Evolutionary conservation across 2,888 invertebrate genomes (phyloP), one percentile per base, ranked within the genome.

Genomic region (Luperina testacea): DNA sequence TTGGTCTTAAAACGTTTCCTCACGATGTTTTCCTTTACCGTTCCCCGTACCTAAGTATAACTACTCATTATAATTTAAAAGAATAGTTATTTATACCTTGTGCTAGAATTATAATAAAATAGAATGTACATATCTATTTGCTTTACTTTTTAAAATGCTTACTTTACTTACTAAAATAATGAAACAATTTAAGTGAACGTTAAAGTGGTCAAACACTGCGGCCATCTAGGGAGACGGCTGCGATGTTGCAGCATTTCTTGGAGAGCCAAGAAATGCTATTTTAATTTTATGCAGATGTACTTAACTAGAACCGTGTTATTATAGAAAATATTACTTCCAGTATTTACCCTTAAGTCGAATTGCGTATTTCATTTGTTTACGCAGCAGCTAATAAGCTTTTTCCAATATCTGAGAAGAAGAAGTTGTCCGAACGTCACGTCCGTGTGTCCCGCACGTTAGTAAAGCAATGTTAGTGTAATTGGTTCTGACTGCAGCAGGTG

Each of bases 401-500:
- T 15, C n/a, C 20, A 73, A 51, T n/a, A 45, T 27, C 0, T 45
- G 24, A 51, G 7, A 51, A 27, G 2, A 63, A 24, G 0, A 59
- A 20, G 75, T 65, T 80, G 8, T 20, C 8, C n/a, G 15, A 93
- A 57, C 76, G 17, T 11, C 8, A 51, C 15, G 57, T 13, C 88
- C 65, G 89, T 92, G 78, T 90, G 85, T 90, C 84, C 78, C 85
- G n/a, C 81, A 45, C 77, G 82, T 87, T 87, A 89, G 86, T 87
- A 84, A 85, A 86, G 85, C 85, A 85, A 83, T 87, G 89, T 85
- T 82, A 92, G 91, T 92, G 92, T 95, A 95, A 95, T 95, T 95
- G 95, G 94, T 95, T 94, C 88, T 88, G 93, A 94, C 92, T 92
- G 93, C 92, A 94, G 93, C 96, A 96, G 96, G 96, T 96, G 96